Base-by-base conservation (phyloP, 1,140 invertebrate species). In the Drosophila arizonae region DNA sequence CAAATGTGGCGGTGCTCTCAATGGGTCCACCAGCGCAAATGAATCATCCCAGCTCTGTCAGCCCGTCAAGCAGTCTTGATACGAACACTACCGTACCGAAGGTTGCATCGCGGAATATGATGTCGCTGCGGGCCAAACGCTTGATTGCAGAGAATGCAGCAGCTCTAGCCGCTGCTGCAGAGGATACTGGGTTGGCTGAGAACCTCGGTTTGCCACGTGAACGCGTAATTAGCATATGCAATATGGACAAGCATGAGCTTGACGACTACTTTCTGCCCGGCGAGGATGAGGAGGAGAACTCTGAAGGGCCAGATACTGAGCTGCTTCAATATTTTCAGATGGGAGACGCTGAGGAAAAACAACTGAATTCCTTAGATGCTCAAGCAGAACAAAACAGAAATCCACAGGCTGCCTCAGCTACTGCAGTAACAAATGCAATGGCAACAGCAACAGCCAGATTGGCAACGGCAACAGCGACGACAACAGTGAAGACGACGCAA, bases 291-390 rank as follows among this genome's bases (percentile, higher is more conserved):
- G 94, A 95, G 48, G 94, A 94, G 73, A 96, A 96, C 91, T 95
- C 95, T 48, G 95, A 96, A 84, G 95, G 96, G 77, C 95, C 95
- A 78, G 96, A 96, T 81, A 95, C 95, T 81, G 96, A 96, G 92
- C 88, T 96, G 70, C 92, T 96, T 79, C 95, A 95, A 92, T 96
- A 96, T 92, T 96, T 96, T 92, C 95, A 95, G 77, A 94, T 95
- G 70, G 92, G 93, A 79, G 92, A 92, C 64, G 91, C 87, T 87
- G 91, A 92, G 82, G 87, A 91, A 90, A 91, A 91, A 90, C 77
- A 91, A 91, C 73, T 79, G 68, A 90, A 88, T 91, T 91, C 90
- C 90, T 91, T 86, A 72, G 90, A 91, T 91, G 90, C 86, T 91
- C 73, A 68, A 78, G 69, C 66, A 79, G 90, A 91, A 90, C 71